Evolutionary conservation across 1,140 invertebrate species (phyloP).

Genomic region (Acarapis woodi): DNA sequence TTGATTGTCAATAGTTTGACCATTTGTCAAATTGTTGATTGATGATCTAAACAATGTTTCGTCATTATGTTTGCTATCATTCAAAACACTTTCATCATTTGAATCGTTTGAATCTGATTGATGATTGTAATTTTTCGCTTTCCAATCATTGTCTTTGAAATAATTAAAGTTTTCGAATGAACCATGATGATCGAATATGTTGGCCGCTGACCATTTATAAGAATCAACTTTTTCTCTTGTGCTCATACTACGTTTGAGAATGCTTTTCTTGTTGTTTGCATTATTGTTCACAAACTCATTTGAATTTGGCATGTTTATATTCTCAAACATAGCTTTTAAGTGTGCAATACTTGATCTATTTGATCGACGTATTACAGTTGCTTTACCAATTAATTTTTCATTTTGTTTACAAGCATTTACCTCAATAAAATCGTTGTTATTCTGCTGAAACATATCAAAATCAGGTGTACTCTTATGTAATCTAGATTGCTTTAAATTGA

Average conservation of each 20-base stretch:
- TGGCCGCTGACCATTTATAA: not conserved
- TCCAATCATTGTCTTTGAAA: not conserved
- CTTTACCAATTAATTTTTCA: conserved; percentile 14
- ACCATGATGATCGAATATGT: not conserved
- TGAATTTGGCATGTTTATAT: conserved; percentile 6
- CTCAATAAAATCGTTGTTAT: too few relatives aligned
- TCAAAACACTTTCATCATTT: not conserved
- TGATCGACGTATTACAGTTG: conserved; percentile 17
- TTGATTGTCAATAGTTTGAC: not conserved
- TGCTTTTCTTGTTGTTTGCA: not conserved
- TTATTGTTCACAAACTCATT: not conserved
- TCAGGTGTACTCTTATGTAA: too few relatives aligned
- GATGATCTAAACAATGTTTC: not conserved
- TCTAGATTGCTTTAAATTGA: too few relatives aligned
- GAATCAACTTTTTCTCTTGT: conserved; percentile 4
- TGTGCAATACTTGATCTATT: conserved; percentile 22
- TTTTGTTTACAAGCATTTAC: conserved; percentile 4
- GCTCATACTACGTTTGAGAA: conserved; percentile 6
- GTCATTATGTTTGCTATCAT: not conserved
- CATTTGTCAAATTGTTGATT: not conserved
- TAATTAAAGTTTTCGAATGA: not conserved
- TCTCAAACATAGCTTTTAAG: conserved; percentile 22
- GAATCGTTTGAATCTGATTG: not conserved
- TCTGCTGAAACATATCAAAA: too few relatives aligned
- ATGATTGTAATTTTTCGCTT: not conserved